phyloP scores from a whole-genome alignment of 2,797 vertebrate genomes.

The Balearica regulorum region DNA sequence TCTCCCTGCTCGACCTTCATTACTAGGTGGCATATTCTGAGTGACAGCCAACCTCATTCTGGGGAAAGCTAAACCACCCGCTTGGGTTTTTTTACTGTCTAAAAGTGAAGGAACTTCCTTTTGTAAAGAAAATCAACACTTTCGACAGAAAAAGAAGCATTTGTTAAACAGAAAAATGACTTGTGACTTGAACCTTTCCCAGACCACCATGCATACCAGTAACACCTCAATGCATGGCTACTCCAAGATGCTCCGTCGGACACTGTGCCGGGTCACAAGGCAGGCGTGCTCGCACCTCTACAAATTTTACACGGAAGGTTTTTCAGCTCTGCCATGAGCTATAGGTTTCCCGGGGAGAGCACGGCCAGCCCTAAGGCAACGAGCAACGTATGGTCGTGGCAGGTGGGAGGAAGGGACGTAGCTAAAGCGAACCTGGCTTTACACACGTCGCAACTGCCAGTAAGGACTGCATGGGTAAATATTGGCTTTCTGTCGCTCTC shows the following conservation, averaged over 20 bases:
- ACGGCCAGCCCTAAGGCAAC: not conserved
- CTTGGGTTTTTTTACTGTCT: not conserved
- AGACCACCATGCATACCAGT: not conserved
- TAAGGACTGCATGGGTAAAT: not conserved
- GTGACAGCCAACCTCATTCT: constrained; percentile 58
- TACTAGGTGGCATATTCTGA: constrained; percentile 47
- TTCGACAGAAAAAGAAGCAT: not conserved
- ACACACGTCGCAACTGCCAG: not conserved
- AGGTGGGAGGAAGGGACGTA: not conserved
- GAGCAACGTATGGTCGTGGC: not conserved
- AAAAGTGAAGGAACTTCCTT: constrained; percentile 15
- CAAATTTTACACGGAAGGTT: not conserved
- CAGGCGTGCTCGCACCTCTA: not conserved
- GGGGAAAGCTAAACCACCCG: constrained; percentile 52
- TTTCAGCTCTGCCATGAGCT: not conserved
- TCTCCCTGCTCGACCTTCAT: constrained; percentile 73
- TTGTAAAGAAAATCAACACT: not conserved
- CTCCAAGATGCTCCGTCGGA: not conserved
- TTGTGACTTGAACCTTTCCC: not conserved
- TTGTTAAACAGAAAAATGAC: not conserved
- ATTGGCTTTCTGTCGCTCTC: not conserved
- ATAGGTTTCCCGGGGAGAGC: not conserved
- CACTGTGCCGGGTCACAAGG: fast-evolving
- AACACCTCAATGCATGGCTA: fast-evolving
- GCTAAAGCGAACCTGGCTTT: fast-evolving